These are phyloP conservation scores for Rhinophrynus dorsalis DNA, from an alignment of 2,797 vertebrate genomes.

Conservation along the genomic window DNA sequence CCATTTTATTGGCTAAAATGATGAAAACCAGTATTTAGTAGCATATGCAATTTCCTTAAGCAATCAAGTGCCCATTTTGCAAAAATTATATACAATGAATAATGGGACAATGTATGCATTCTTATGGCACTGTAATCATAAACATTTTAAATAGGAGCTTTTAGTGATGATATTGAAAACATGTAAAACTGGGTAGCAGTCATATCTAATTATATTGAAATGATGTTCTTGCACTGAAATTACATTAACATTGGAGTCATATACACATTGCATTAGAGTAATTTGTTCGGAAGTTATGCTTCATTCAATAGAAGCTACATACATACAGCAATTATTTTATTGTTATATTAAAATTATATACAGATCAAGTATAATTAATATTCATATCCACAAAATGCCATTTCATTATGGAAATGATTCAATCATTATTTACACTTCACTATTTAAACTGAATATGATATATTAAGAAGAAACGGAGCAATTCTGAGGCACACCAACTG, in stretches of 20 bases:
- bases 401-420: neutral
- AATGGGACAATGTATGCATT: neutral
- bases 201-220: conserved; percentile 32
- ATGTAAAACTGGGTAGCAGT: neutral
- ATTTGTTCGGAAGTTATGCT: neutral
- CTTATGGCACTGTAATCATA: conserved; percentile 14
- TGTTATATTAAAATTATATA: conserved; percentile 13
- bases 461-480: no score
- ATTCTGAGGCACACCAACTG: no score
- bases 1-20: conserved; percentile 14
- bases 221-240: conserved; percentile 10
- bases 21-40: neutral
- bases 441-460: no score
- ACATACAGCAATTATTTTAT: conserved; percentile 9
- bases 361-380: conserved; percentile 2
- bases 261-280: neutral
- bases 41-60: conserved; percentile 12
- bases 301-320: neutral
- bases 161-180: neutral
- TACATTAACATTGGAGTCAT: conserved; percentile 1
- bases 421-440: neutral
- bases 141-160: neutral
- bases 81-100: neutral
- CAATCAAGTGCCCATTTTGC: conserved; percentile 24
- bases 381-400: neutral